Evolutionary conservation across 1,140 invertebrate species (phyloP), one percentile per base, ranked within the genome.

Genomic region (Zaprionus kolodkinae): DNA sequence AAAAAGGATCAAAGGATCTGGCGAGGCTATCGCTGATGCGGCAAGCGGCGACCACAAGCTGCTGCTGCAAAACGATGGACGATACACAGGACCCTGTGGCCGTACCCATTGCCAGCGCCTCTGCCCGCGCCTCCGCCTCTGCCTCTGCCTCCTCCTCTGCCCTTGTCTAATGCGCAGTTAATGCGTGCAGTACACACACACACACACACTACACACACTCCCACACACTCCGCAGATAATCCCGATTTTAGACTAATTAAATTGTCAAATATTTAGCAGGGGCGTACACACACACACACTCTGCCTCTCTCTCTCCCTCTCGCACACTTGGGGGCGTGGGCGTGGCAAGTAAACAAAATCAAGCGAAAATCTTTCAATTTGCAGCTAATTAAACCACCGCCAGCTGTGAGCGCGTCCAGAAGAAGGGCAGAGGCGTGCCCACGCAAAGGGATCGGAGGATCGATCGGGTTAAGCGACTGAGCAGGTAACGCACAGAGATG

Each of bases 241-340:
- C 82, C 82, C 67, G 72, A 90, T 86, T 72, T 90, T 82, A 76
- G 60, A 69, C 88, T 91, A 91, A 91, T 91, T 91, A 91, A 91
- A 91, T 91, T 91, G 84, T 79, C 84, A 91, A 91, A 91, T 91
- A 91, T 88, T 91, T 91, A 68, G 45, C 15, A n/a, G 21, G 13
- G 57, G 36, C 56, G 36, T 33, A 36, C 48, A 48, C 15, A 4
- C 11, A 17, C n/a, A 9, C 57, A 25, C 52, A 5, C n/a, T 4
- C 36, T n/a, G n/a, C n/a, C 7, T 0, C 33, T 9, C 6, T 9
- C 10, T 35, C 55, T 10, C 10, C 33, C 15, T 2, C 48, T 27
- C 21, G 3, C 27, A 9, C 21, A 9, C 52, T 27, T 13, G 71
- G 72, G 65, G 62, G n/a, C 36, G 52, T 78, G 64, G 71, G 72